These are phyloP conservation scores for Epizoanthus rinbou DNA, from an alignment of 92 coral and sea anemone genomes.

Conservation along the genomic window DNA sequence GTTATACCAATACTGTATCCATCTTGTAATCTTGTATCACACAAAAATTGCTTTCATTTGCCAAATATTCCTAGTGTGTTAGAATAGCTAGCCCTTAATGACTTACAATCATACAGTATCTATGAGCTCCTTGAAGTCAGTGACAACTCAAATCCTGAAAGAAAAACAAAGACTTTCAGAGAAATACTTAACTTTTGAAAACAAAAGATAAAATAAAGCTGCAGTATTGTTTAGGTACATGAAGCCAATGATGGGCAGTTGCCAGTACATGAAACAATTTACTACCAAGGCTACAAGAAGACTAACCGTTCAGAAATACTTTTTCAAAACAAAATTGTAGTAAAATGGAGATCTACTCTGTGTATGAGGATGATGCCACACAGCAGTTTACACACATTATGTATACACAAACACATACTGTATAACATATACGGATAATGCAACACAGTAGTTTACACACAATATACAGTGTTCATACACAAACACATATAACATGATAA, in stretches of 20 bases:
- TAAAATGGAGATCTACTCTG: conserved; percentile 2
- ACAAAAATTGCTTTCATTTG: conserved; percentile 9
- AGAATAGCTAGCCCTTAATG: conserved; percentile 10
- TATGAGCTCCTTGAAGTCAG: conserved; percentile 13
- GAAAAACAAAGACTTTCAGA: background rate
- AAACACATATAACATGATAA: no score
- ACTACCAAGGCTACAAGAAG: background rate
- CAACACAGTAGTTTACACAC: no score
- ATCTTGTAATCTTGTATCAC: conserved; percentile 5
- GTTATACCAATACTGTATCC: conserved; percentile 8
- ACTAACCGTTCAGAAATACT: background rate
- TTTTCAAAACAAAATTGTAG: background rate
- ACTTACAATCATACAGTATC: background rate
- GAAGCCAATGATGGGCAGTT: background rate
- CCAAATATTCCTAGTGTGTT: conserved; percentile 3
- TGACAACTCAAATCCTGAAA: conserved; percentile 9
- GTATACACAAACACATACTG: no score
- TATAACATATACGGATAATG: no score
- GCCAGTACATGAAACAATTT: background rate
- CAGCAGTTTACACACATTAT: background rate
- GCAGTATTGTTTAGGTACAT: conserved; percentile 4
- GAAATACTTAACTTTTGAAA: background rate
- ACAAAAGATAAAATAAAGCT: conserved; percentile 9
- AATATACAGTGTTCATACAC: no score
- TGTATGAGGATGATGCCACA: conserved; percentile 3